Percentiles rank a stretch among this genome's conserved stretches.
Evolutionary conservation across 2,113 vertebrate genomes (phyloP).

Genomic region (Microcebus ravelobensis): DNA sequence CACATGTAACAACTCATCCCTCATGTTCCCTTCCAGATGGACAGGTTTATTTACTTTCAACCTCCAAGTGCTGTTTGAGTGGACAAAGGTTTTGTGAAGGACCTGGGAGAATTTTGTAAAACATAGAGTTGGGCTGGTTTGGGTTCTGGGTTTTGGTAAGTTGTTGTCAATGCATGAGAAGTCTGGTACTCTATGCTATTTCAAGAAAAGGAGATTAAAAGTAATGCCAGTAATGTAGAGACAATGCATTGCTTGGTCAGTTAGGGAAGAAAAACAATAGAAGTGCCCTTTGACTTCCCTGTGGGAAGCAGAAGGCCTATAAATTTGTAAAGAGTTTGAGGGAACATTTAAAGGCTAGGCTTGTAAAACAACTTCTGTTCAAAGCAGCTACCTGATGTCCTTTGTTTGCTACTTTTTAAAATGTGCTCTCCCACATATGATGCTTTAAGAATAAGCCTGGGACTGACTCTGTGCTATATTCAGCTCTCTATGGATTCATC

Average conservation of each 20-base stretch:
- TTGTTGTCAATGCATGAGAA: constrained; percentile 36
- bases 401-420: constrained; percentile 48
- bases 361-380: constrained; percentile 54
- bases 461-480: neutral
- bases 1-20: constrained; percentile 32
- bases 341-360: constrained; percentile 8
- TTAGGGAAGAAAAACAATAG: constrained; percentile 67
- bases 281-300: constrained; percentile 60
- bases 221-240: constrained; percentile 47
- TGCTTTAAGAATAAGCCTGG: constrained; percentile 38
- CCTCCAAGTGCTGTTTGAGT: constrained; percentile 31
- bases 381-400: constrained; percentile 26
- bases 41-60: constrained; percentile 53
- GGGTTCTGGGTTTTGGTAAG: constrained; percentile 19
- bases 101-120: constrained; percentile 26
- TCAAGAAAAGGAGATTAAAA: constrained; percentile 64
- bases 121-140: constrained; percentile 10
- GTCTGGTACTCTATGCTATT: constrained; percentile 19
- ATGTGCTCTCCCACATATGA: neutral
- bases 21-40: constrained; percentile 38
- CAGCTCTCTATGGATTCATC: constrained; percentile 24
- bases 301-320: constrained; percentile 48
- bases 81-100: constrained; percentile 11
- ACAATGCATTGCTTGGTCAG: constrained; percentile 25
- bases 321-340: constrained; percentile 52